Percentiles rank a stretch among this genome's conserved stretches.
Conservation (phyloP, 2,113 vertebrate species). For the Pedetes capensis region DNA sequence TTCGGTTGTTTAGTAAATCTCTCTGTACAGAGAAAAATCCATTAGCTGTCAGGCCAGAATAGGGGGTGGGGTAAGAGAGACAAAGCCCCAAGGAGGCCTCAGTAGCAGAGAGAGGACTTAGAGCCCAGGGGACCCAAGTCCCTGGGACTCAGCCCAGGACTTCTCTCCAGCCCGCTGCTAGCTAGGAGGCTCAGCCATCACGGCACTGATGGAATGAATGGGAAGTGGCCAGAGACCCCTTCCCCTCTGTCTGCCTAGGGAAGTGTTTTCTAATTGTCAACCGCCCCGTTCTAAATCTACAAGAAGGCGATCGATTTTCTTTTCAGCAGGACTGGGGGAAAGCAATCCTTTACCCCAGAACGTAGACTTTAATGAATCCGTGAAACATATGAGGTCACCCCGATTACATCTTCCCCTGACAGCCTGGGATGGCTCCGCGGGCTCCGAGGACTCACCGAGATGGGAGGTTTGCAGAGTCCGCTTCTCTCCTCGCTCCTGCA, state of each 20-base stretch:
- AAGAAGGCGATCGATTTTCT: slow-evolving; percentile 67
- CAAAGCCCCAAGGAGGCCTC: not conserved
- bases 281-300: slow-evolving; percentile 64
- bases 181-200: not conserved
- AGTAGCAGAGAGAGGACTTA: not conserved
- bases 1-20: slow-evolving; percentile 79
- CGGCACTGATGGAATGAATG: not conserved
- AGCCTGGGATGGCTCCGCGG: not conserved
- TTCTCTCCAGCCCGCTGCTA: not conserved
- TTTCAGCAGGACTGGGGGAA: slow-evolving; percentile 59
- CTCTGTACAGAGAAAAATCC: slow-evolving; percentile 64
- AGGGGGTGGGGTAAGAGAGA: not conserved
- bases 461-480: not conserved
- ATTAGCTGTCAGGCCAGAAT: slow-evolving; percentile 57
- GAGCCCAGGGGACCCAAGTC: not conserved
- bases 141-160: not conserved
- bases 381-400: slow-evolving; percentile 65
- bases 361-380: slow-evolving; percentile 66
- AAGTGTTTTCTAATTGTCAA: slow-evolving; percentile 63
- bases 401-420: slow-evolving; percentile 58
- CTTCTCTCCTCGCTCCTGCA: not conserved
- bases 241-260: not conserved
- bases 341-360: slow-evolving; percentile 68
- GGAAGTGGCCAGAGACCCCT: slow-evolving; percentile 3
- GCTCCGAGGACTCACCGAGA: not conserved